Evolutionary conservation across 2,113 vertebrate species (phyloP).

Genomic region (Ascaphus truei): DNA sequence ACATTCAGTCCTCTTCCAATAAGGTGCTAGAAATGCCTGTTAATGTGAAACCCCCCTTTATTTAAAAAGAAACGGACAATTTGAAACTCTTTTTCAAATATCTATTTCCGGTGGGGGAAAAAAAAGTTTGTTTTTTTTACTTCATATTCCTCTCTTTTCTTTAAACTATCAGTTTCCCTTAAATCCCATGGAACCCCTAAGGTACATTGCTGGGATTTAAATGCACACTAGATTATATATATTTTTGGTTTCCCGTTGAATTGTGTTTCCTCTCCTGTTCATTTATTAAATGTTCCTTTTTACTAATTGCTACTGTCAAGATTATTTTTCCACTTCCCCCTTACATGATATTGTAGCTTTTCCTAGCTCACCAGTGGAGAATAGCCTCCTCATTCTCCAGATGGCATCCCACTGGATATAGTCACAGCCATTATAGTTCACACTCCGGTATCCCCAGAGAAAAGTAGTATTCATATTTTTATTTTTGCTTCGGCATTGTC

Average conservation of each 20-base stretch:
- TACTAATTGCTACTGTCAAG: background rate
- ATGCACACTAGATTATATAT: no score
- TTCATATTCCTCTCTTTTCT: no score
- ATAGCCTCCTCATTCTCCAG: constrained; percentile 2
- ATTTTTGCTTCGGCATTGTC: constrained; percentile 7
- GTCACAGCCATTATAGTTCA: background rate
- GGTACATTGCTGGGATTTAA: background rate
- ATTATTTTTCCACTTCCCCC: background rate
- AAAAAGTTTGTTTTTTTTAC: no score
- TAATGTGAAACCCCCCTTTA: background rate
- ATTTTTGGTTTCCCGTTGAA: no score
- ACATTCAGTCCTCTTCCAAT: background rate
- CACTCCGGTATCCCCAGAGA: background rate
- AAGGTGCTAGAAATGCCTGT: constrained; percentile 24
- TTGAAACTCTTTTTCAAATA: constrained; percentile 1
- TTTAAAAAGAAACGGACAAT: background rate
- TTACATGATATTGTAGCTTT: background rate
- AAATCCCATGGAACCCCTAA: background rate
- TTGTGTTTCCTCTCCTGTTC: background rate
- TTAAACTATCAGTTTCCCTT: background rate
- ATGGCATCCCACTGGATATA: constrained; percentile 7
- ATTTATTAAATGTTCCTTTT: background rate
- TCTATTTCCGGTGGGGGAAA: background rate
- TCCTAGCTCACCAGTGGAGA: background rate
- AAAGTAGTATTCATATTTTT: constrained; percentile 30